These are phyloP conservation scores for Epinotia bilunana DNA, from an alignment of 2,888 invertebrate species.

Conservation along the genomic window DNA sequence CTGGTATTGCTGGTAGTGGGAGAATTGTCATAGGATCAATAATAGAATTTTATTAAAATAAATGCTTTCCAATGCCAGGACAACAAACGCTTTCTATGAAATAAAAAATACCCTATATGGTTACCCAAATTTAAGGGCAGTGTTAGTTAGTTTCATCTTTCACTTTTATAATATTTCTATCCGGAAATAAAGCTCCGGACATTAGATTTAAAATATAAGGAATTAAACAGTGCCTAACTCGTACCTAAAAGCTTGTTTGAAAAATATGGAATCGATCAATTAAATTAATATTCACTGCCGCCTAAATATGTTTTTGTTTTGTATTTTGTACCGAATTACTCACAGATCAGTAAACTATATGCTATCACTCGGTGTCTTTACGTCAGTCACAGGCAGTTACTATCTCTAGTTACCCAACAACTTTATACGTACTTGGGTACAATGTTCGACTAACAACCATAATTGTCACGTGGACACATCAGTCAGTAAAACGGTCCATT, in stretches of 20 bases:
- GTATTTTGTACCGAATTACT: no score
- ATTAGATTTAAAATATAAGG: no score
- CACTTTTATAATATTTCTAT: background rate
- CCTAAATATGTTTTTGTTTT: no score
- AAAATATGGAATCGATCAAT: no score
- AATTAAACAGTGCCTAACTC: no score
- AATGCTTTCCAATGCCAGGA: background rate
- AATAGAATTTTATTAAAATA: constrained; percentile 21
- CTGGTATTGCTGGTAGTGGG: constrained; percentile 15
- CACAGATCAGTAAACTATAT: no score
- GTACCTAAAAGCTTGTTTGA: no score
- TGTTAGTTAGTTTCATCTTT: background rate
- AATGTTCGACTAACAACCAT: background rate
- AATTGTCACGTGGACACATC: background rate
- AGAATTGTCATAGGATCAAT: constrained; percentile 1
- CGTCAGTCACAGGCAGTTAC: background rate
- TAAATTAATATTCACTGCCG: no score
- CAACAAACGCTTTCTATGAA: no score
- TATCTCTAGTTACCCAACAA: background rate
- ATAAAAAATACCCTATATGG: background rate
- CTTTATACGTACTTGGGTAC: background rate
- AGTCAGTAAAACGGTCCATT: constrained; percentile 62
- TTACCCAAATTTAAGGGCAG: background rate
- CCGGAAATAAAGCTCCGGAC: no score
- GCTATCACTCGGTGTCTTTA: background rate